phyloP scores from a whole-genome alignment of 2,113 vertebrate species.

The Sapayoa aenigma region DNA sequence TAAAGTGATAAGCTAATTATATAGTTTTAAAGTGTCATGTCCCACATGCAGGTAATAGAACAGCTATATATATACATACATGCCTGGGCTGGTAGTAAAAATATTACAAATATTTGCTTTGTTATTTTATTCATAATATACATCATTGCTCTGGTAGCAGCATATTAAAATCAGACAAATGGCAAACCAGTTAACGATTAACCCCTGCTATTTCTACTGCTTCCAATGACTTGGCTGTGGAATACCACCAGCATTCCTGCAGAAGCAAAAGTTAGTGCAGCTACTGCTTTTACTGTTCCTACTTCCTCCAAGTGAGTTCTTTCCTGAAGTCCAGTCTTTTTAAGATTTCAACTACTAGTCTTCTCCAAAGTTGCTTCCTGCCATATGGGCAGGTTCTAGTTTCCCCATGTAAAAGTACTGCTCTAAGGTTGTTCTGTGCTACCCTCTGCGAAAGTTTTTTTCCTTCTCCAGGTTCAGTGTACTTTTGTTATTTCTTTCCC shows the following conservation, averaged over 20 bases:
- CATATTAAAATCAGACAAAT: slow-evolving; percentile 22
- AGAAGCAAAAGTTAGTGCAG: neutral
- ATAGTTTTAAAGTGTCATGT: neutral
- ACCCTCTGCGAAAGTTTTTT: neutral
- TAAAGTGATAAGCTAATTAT: neutral
- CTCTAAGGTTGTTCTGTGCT: neutral
- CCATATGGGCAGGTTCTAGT: neutral
- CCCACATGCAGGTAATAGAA: neutral
- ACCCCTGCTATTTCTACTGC: neutral
- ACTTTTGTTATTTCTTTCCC: slow-evolving; percentile 52
- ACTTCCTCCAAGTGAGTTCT: neutral
- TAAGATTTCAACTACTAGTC: neutral
- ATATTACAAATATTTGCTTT: slow-evolving; percentile 12
- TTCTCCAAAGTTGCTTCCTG: neutral
- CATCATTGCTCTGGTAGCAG: neutral
- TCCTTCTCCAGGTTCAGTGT: neutral
- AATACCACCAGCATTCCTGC: neutral
- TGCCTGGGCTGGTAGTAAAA: neutral
- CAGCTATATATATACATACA: neutral
- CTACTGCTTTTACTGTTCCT: neutral
- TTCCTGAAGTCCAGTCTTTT: neutral
- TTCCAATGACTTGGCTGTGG: neutral
- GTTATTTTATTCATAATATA: neutral
- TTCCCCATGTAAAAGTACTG: neutral
- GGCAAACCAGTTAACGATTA: slow-evolving; percentile 26